Evolutionary conservation across 2,113 vertebrate genomes (phyloP).

Genomic region (Epinephelus lanceolatus): DNA sequence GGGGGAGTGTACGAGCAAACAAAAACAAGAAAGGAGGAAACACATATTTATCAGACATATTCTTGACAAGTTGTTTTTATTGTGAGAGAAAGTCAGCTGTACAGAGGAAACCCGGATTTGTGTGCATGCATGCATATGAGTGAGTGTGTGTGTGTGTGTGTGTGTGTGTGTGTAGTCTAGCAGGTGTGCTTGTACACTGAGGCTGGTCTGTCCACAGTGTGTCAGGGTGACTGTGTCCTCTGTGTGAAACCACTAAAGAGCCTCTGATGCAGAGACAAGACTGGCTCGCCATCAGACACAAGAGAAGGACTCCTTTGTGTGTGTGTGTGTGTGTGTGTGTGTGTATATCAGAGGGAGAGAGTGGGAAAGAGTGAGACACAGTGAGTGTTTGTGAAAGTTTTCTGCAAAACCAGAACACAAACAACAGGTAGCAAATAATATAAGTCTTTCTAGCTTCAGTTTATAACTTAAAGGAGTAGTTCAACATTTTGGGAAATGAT

Average conservation of each 20-base stretch:
- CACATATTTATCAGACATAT: not conserved
- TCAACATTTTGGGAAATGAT: too few species aligned
- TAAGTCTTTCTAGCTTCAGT: too few species aligned
- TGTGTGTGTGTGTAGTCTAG: constrained; percentile 15
- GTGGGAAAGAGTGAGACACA: not conserved
- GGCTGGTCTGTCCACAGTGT: constrained; percentile 62
- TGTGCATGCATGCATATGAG: not conserved
- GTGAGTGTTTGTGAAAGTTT: not conserved
- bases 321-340: constrained; percentile 50
- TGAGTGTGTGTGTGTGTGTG: constrained; percentile 18
- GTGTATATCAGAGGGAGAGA: not conserved
- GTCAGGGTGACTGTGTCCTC: constrained; percentile 71
- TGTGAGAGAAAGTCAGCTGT: not conserved
- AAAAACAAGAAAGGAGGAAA: not conserved
- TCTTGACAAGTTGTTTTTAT: not conserved
- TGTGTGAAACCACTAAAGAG: constrained; percentile 69
- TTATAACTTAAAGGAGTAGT: too few species aligned
- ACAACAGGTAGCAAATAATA: not conserved
- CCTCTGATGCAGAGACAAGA: constrained; percentile 57
- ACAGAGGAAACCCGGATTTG: not conserved
- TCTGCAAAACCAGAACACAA: not conserved
- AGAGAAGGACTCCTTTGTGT: constrained; percentile 80
- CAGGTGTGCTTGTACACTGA: constrained; percentile 73
- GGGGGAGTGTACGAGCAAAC: not conserved
- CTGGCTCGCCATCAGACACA: constrained; percentile 65